Conservation (phyloP, 2,797 vertebrate genomes). For the Malurus splendens region DNA sequence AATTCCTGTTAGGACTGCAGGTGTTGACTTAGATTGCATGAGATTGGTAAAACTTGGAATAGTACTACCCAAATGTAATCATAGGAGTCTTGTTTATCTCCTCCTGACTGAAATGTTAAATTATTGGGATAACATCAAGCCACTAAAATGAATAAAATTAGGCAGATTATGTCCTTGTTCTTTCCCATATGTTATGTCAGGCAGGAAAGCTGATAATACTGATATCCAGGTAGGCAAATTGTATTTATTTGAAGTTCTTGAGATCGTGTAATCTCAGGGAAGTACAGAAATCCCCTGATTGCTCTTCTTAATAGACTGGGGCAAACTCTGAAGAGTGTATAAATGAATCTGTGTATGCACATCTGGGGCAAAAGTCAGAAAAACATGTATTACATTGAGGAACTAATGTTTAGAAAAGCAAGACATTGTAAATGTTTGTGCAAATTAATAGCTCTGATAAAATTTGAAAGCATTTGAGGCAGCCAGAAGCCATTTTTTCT, state of each 20-base stretch:
- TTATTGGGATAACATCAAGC: not conserved
- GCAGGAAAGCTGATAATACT: not conserved
- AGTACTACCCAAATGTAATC: rapidly evolving
- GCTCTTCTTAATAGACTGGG: not conserved
- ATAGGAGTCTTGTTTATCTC: not conserved
- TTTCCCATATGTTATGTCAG: not conserved
- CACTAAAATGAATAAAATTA: not conserved
- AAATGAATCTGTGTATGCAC: not conserved
- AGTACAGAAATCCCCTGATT: not conserved
- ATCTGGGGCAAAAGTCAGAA: not conserved
- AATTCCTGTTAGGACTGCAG: rapidly evolving
- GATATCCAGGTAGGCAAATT: not conserved
- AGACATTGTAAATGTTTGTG: not conserved
- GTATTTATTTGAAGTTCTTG: not conserved
- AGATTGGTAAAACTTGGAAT: not conserved
- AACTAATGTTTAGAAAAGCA: not conserved
- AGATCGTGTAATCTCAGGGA: not conserved
- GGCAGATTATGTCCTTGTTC: not conserved
- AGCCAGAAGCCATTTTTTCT: not conserved
- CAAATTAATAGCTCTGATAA: too few species aligned
- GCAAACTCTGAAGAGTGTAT: not conserved
- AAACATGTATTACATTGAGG: not conserved
- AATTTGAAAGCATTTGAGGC: too few species aligned
- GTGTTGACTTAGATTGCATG: not conserved
- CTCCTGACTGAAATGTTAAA: not conserved